Evolutionary conservation across 2,797 vertebrate species (phyloP), one percentile per base, ranked within the genome.

Genomic region (Sciaenops ocellatus): DNA sequence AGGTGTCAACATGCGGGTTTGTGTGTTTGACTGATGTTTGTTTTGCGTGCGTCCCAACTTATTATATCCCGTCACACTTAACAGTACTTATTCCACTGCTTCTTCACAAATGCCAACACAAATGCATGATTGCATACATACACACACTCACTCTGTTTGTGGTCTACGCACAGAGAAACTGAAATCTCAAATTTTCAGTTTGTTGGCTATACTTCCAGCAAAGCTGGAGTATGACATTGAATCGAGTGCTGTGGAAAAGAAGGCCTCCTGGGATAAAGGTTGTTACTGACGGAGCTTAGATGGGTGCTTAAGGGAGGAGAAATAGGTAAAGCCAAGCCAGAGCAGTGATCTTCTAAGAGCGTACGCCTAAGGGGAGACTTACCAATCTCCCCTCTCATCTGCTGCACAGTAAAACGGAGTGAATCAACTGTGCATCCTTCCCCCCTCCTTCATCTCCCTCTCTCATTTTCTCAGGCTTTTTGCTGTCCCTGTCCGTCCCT

Each of bases 341-440:
- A 80, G 76, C 69, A 63, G 72, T 60, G 80, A 89, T 89, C 85
- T 79, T 90, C 62, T 69, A 57, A 81, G 78, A 79, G 76, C 52
- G 5, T 30, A 46, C 1, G 70, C 85, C 87, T 73, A 15, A 72
- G 79, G 89, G 87, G 46, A 84, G 81, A 73, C 65, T 84, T 69
- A 80, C 73, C 83, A 81, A 87, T 79, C 83, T 83, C 62, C 55
- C 12, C 11, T 76, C 82, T 87, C 66, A 84, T 88, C 83, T 46
- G 28, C 60, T 61, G 68, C 69, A 63, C 38, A 24, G 67, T 73
- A 73, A 79, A 90, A 78, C 0, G 48, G 52, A 86, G 69, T 54
- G 83, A 90, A 87, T 88, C 66, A 87, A 84, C 85, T 84, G 79
- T 24, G 56, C 73, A 73, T 87, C 73, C 75, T 44, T 71, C 38